A percentile compares a stretch with the other conserved stretches of the same genome.
These are phyloP conservation scores for Gallirallus australis DNA, from an alignment of 2,797 vertebrate species.

Conservation along the genomic window DNA sequence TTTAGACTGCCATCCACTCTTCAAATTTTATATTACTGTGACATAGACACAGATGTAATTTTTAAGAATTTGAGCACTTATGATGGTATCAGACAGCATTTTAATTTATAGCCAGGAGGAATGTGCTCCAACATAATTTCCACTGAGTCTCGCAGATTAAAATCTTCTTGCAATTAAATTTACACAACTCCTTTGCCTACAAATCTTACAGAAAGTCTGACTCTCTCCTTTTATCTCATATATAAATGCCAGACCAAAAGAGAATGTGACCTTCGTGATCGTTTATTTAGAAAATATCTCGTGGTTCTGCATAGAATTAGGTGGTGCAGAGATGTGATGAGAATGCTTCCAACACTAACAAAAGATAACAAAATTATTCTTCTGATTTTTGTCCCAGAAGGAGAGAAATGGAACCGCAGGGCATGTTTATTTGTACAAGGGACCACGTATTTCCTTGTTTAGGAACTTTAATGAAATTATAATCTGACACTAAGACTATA, in stretches of 20 bases:
- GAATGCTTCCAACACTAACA: conserved; percentile 51
- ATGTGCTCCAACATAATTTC: background rate
- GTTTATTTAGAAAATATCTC: conserved; percentile 20
- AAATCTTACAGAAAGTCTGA: background rate
- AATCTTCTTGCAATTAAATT: background rate
- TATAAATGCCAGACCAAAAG: background rate
- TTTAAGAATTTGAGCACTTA: background rate
- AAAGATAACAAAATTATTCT: conserved; percentile 38
- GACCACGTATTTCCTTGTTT: conserved; percentile 47
- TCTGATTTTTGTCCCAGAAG: conserved; percentile 35
- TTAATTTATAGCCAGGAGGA: background rate
- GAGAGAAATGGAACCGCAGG: conserved; percentile 2
- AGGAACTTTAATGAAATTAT: conserved; percentile 39
- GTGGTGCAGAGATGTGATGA: background rate
- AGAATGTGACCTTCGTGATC: background rate
- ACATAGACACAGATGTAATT: background rate
- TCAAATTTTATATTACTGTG: background rate
- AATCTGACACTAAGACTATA: background rate
- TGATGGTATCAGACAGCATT: background rate
- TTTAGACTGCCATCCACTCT: background rate
- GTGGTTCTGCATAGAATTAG: background rate
- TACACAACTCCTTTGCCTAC: background rate
- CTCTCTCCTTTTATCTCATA: background rate
- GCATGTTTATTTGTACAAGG: conserved; percentile 48
- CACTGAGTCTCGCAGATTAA: background rate